A percentile compares a stretch with the other conserved stretches of the same genome.
Evolutionary conservation across 2,797 vertebrate genomes (phyloP).

Genomic region (Gymnoscopelus braueri): DNA sequence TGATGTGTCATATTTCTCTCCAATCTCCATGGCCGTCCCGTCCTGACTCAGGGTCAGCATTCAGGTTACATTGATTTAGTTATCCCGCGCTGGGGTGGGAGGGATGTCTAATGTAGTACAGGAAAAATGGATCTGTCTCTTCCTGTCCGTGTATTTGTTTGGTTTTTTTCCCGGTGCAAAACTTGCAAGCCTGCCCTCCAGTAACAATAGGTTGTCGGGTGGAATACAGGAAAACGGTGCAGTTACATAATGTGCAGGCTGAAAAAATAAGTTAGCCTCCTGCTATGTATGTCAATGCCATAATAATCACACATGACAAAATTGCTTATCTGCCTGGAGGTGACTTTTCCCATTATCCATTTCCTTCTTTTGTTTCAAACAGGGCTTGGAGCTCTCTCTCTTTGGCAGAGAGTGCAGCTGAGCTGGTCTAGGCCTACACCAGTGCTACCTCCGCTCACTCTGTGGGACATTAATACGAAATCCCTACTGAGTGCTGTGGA

Average conservation of each 20-base stretch:
- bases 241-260: slow-evolving; percentile 36
- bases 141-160: neutral
- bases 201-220: neutral
- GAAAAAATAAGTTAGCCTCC: slow-evolving; percentile 1
- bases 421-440: slow-evolving; percentile 56
- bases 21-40: no score
- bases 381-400: slow-evolving; percentile 35
- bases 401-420: slow-evolving; percentile 39
- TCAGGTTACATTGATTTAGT: neutral
- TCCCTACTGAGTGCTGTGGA: slow-evolving; percentile 22
- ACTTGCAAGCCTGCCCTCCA: neutral
- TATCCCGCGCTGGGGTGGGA: neutral
- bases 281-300: neutral
- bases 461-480: slow-evolving; percentile 50
- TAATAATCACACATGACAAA: slow-evolving; percentile 41
- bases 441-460: slow-evolving; percentile 55
- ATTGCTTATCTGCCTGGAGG: slow-evolving; percentile 36
- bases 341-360: slow-evolving; percentile 43
- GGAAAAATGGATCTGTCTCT: neutral
- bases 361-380: slow-evolving; percentile 67
- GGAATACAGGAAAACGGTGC: slow-evolving; percentile 4
- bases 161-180: neutral
- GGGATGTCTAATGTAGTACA: neutral
- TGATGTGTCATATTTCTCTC: slow-evolving; percentile 21
- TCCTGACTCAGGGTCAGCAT: neutral